A percentile compares a stretch with the other conserved stretches of the same genome.
Conservation (phyloP, 2,797 vertebrate genomes). For the Rachycentron canadum region DNA sequence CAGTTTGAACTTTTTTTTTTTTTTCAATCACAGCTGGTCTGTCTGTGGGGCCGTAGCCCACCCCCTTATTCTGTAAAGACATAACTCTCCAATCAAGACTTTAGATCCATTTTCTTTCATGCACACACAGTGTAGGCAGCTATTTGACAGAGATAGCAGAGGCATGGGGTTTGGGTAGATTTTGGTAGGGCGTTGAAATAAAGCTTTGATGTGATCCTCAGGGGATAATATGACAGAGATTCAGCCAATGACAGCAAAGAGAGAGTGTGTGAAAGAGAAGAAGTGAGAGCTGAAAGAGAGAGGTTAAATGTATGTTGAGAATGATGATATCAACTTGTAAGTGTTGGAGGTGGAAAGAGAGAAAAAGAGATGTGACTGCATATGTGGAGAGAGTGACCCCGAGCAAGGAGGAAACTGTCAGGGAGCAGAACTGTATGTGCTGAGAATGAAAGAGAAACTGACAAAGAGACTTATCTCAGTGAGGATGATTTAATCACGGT, state of each 20-base stretch:
- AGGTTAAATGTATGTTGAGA: constrained; percentile 51
- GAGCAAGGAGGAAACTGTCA: constrained; percentile 32
- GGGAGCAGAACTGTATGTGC: constrained; percentile 34
- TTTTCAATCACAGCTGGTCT: constrained; percentile 23
- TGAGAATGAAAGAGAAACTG: constrained; percentile 37
- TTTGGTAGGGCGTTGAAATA: constrained; percentile 22
- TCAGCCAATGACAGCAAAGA: constrained; percentile 46
- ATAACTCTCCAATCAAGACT: constrained; percentile 44
- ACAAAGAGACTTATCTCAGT: constrained; percentile 52
- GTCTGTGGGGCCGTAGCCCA: constrained; percentile 5
- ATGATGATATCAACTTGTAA: constrained; percentile 23
- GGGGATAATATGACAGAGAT: constrained; percentile 53
- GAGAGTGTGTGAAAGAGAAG: background rate
- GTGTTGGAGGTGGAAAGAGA: constrained; percentile 13
- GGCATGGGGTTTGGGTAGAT: constrained; percentile 37
- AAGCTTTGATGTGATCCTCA: constrained; percentile 62
- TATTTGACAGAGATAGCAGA: constrained; percentile 47
- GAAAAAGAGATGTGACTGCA: constrained; percentile 22
- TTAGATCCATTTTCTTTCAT: constrained; percentile 43
- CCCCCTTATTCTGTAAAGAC: constrained; percentile 41
- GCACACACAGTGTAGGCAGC: constrained; percentile 24
- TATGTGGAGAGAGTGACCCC: constrained; percentile 30
- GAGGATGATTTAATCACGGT: constrained; percentile 67
- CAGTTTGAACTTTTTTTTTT: constrained; percentile 32
- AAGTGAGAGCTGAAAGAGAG: constrained; percentile 4